Evolutionary conservation across 2,797 vertebrate genomes (phyloP).

Genomic region (Crenichthys baileyi): DNA sequence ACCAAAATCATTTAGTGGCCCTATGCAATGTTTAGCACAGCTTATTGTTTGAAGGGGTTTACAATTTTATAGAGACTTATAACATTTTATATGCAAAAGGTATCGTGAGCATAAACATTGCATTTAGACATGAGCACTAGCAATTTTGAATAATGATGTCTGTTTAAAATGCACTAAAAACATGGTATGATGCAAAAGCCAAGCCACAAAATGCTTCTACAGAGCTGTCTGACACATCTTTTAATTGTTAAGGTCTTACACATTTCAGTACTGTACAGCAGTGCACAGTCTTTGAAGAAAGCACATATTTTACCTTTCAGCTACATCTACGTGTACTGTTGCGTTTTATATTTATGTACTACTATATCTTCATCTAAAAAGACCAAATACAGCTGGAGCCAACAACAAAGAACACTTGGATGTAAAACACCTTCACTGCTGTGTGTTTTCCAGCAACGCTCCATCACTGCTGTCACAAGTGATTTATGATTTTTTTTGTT

Average conservation of each 20-base stretch:
- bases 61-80: no score
- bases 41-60: no score
- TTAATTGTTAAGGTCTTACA: not conserved
- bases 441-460: constrained; percentile 46
- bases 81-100: no score
- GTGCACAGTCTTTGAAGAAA: not conserved
- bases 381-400: constrained; percentile 7
- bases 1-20: no score
- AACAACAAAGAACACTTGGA: constrained; percentile 31
- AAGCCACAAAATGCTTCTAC: not conserved
- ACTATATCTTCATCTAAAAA: not conserved
- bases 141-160: not conserved
- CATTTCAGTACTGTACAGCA: not conserved
- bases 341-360: not conserved
- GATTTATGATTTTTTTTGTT: constrained; percentile 70
- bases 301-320: not conserved
- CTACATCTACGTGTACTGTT: not conserved
- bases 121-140: no score
- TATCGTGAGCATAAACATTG: no score
- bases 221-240: not conserved
- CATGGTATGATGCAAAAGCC: no score
- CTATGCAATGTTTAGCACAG: no score
- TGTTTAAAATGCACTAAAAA: not conserved
- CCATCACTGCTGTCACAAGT: constrained; percentile 68
- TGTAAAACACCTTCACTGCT: constrained; percentile 34